Conservation (phyloP, 1,140 invertebrate species). For the Lordiphosa collinella region DNA sequence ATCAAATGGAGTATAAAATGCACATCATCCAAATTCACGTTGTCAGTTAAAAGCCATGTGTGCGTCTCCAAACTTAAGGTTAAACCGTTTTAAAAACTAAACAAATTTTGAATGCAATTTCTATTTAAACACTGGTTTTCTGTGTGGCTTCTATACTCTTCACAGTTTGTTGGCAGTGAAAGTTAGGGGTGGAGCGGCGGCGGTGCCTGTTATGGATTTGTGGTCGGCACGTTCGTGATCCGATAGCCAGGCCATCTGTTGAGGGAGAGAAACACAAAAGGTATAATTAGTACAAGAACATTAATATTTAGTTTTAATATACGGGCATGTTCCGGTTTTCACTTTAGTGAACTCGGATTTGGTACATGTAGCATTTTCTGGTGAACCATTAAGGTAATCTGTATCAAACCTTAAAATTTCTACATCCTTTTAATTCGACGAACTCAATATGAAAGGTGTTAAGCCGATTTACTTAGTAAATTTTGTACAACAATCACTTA, state of each 20-base stretch:
- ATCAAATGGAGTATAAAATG: not conserved
- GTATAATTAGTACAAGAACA: not conserved
- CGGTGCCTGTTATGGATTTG: slow-evolving; percentile 76
- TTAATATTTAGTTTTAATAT: too few species aligned
- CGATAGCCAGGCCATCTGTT: slow-evolving; percentile 86
- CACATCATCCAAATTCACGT: too few species aligned
- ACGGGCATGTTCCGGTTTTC: too few species aligned
- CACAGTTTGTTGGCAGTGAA: slow-evolving; percentile 52
- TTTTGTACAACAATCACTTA: too few species aligned
- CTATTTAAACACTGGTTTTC: slow-evolving; percentile 4
- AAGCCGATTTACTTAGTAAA: too few species aligned
- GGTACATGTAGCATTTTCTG: too few species aligned
- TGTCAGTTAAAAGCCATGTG: slow-evolving; percentile 40
- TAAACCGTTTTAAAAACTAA: slow-evolving; percentile 55
- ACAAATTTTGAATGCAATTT: slow-evolving; percentile 56
- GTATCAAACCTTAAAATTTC: too few species aligned
- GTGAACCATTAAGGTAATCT: too few species aligned
- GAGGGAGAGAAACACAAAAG: slow-evolving; percentile 30
- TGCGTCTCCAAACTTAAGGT: slow-evolving; percentile 44
- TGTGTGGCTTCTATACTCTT: slow-evolving; percentile 2
- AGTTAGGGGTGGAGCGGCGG: slow-evolving; percentile 27
- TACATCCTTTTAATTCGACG: too few species aligned
- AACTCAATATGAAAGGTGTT: too few species aligned
- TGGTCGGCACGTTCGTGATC: slow-evolving; percentile 84
- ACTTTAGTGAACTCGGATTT: too few species aligned